Evolutionary conservation across 35 echinoderm and acorn worm genomes (phyloP), one percentile per base, ranked within the genome.

Genomic region (Acanthaster planci): DNA sequence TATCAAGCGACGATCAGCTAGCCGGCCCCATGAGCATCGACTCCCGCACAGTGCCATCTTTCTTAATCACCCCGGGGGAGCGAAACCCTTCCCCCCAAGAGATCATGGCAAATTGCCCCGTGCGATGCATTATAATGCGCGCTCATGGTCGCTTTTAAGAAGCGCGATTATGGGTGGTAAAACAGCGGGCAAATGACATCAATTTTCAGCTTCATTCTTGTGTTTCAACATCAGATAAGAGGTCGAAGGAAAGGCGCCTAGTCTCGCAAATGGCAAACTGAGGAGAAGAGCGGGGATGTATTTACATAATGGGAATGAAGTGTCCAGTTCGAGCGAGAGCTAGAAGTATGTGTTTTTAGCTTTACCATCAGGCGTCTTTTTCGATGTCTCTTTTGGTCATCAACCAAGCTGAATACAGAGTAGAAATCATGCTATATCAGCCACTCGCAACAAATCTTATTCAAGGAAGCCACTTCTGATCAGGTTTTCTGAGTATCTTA

Each of bases 191-290:
- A 72, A 72, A 72, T 72, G 64, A 72, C 64, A 72, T 68, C 60
- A 68, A 68, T 72, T 72, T 72, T 23, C 64, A 21, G 64, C 34
- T 72, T 72, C 21, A 27, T 72, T 72, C 30, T n/a, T n/a, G n/a
- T n/a, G n/a, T n/a, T n/a, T n/a, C n/a, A n/a, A n/a, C n/a, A 72
- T 72, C 64, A 72, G 64, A 72, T 72, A 72, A 72, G 64, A 27
- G 64, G 64, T 72, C 34, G 64, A 47, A 12, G 42, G 18, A 72
- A 72, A 72, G 64, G 64, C 64, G 64, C 34, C 64, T 23, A 26
- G 64, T 47, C 42, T 47, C 12, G 12, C 19, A 10, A 26, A 5
- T 72, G 26, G 23, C 64, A 29, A 72, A 26, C 21, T 7, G 64
- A 26, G 26, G 64, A 72, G 64, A 72, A 21, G 30, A 72, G 34